Evolutionary conservation across 1,140 invertebrate species (phyloP).

Genomic region (Dufourea novaeangliae): DNA sequence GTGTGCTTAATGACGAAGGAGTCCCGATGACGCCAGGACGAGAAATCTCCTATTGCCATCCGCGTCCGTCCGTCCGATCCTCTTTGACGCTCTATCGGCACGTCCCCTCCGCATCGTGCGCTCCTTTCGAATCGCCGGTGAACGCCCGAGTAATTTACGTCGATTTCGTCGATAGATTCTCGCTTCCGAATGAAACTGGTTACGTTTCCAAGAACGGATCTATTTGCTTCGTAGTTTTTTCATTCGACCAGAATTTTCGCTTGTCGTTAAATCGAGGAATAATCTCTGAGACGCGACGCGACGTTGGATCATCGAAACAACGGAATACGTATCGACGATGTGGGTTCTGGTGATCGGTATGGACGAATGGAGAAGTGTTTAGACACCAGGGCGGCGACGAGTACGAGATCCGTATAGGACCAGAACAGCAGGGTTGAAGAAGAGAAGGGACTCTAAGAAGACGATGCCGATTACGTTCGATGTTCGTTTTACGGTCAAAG

Average conservation of each 20-base stretch:
- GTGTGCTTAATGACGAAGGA: conserved; percentile 67
- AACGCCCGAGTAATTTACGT: background rate
- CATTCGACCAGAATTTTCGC: too few relatives aligned
- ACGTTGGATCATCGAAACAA: too few relatives aligned
- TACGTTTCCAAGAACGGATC: too few relatives aligned
- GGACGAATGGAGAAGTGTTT: too few relatives aligned
- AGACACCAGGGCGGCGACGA: too few relatives aligned
- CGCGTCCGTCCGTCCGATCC: too few relatives aligned
- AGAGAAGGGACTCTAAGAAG: background rate
- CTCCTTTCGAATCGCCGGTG: background rate
- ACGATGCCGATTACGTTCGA: conserved; percentile 24
- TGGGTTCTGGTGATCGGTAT: too few relatives aligned
- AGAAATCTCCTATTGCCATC: conserved; percentile 28
- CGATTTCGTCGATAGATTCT: background rate
- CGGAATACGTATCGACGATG: too few relatives aligned
- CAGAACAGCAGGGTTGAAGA: background rate
- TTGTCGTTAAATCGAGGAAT: too few relatives aligned
- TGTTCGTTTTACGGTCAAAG: conserved; percentile 60
- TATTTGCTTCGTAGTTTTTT: too few relatives aligned
- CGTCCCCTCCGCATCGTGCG: background rate
- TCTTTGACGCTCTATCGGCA: conserved; percentile 42
- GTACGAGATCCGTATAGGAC: background rate
- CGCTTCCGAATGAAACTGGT: too few relatives aligned
- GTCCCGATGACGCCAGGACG: conserved; percentile 58
- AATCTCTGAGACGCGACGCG: too few relatives aligned